Evolutionary conservation across 2,113 vertebrate genomes (phyloP), one percentile per base, ranked within the genome.

Genomic region (Microtus montanus): DNA sequence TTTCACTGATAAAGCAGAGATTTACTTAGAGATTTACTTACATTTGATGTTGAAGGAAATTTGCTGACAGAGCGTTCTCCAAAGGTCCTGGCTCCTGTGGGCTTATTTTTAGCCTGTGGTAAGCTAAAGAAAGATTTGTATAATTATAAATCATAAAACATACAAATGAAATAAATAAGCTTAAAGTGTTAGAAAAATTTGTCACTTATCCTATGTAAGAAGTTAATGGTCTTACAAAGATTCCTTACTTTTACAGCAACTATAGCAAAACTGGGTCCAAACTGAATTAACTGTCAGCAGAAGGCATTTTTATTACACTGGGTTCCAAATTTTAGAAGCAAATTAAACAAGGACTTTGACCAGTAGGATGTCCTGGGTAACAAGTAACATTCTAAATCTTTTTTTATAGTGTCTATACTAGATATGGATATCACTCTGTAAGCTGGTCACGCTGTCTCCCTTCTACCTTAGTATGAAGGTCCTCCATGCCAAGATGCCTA

Each of bases 101-200:
- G 13, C 87, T 98, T 98, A 80, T 78, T 98, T 95, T 91, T 98
- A 10, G 92, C 96, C 79, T 98, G 98, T 61, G 96, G 97, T 87
- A 97, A 97, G 52, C 97, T 99, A 97, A 92, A 63, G 61, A 71
- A 97, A 95, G 54, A 94, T 91, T 75, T 93, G 85, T 30, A 92
- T 52, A 89, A 89, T 97, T 92, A 83, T 54, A 95, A 79, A 3
- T 83, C 66, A 30, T 86, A 95, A 91, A 96, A 91, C 63, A 80
- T 38, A 47, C 19, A 61, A 33, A 79, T 74, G 71, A 92, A 93
- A 71, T 82, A 95, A 89, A 84, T 44, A n/a, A 41, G 89, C 58
- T 83, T 38, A 91, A 24, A 87, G 66, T 86, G 6, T 38, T 63
- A 89, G 44, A 90, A 87, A 92, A 93, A 87, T 89, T 49, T 12